A percentile compares a stretch with the other conserved stretches of the same genome.
Conservation (phyloP, 2,113 vertebrate genomes). For the Brachyhypopomus gauderio region DNA sequence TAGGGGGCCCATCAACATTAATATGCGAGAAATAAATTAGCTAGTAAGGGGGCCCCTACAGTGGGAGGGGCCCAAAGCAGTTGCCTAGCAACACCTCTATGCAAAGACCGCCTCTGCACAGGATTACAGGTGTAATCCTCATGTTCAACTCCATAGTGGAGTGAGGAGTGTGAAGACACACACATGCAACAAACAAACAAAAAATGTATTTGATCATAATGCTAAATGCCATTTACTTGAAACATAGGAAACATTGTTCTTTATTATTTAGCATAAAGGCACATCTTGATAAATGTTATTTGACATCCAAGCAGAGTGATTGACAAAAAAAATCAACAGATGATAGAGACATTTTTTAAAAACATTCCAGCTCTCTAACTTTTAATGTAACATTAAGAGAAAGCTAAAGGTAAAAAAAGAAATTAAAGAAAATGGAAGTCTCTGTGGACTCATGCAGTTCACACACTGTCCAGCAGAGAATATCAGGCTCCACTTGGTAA, state of each 20-base stretch:
- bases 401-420: constrained; percentile 33
- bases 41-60: too few species aligned
- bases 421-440: background rate
- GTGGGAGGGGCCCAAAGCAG: too few species aligned
- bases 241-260: background rate
- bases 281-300: constrained; percentile 55
- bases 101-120: too few species aligned
- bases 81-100: too few species aligned
- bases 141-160: too few species aligned
- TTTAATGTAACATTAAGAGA: constrained; percentile 23
- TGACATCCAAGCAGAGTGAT: constrained; percentile 52
- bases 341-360: background rate
- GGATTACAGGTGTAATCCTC: too few species aligned
- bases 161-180: too few species aligned
- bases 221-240: too few species aligned
- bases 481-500: background rate
- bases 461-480: constrained; percentile 6
- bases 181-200: too few species aligned
- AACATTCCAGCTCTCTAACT: background rate
- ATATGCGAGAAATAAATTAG: too few species aligned
- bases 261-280: constrained; percentile 40
- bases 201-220: too few species aligned
- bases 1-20: too few species aligned
- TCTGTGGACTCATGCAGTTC: background rate
- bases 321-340: constrained; percentile 41